phyloP scores from a whole-genome alignment of 2,113 vertebrate genomes.

The Oreochromis spilurus region DNA sequence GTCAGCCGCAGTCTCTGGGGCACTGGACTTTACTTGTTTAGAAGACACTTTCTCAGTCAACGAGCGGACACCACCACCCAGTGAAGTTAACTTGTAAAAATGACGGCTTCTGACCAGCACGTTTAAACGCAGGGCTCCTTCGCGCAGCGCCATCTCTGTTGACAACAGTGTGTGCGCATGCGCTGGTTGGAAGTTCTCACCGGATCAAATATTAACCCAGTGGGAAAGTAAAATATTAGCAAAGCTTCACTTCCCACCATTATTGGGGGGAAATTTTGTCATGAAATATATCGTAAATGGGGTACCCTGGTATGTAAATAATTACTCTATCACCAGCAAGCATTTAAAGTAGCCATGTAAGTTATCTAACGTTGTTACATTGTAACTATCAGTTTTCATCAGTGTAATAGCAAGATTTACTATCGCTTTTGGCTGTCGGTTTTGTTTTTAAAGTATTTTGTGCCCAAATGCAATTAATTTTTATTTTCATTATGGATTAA shows the following conservation, averaged over 20 bases:
- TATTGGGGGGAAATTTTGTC: not conserved
- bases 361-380: not conserved
- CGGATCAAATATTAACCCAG: not conserved
- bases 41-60: slow-evolving; percentile 54
- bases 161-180: slow-evolving; percentile 47
- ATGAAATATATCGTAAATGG: not conserved
- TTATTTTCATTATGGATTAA: not conserved
- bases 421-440: not conserved
- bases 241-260: not conserved
- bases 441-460: not conserved
- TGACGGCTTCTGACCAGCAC: not conserved
- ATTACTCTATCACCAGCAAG: not conserved
- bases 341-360: not conserved
- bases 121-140: not conserved
- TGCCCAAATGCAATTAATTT: not conserved
- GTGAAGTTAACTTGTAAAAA: not conserved
- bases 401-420: not conserved
- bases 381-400: not conserved
- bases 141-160: slow-evolving; percentile 63
- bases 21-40: not conserved
- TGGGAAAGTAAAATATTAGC: not conserved
- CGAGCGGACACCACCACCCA: slow-evolving; percentile 18
- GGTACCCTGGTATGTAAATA: not conserved
- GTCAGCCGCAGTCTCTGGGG: not conserved
- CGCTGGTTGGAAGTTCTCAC: not conserved